These are phyloP conservation scores for Drosophila grimshawi DNA, from an alignment of 1,140 invertebrate genomes.

Conservation along the genomic window DNA sequence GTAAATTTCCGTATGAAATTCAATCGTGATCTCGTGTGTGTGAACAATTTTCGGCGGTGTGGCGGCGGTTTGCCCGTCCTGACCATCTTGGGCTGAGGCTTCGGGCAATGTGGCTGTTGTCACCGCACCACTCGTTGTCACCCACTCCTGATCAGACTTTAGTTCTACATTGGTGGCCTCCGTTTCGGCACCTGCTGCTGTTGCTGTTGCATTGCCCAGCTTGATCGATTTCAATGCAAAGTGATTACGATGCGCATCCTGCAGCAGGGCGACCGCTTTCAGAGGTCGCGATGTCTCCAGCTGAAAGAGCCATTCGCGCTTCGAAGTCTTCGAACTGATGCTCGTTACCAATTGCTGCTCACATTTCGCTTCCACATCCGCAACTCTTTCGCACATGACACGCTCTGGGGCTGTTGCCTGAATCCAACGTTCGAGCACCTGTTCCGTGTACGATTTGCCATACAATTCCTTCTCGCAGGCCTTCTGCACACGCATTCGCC, in stretches of 20 bases:
- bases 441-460: constrained; percentile 88
- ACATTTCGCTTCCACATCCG: constrained; percentile 87
- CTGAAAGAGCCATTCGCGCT: constrained; percentile 88
- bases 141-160: constrained; percentile 87
- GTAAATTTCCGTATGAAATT: constrained; percentile 90
- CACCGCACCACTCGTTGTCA: constrained; percentile 46
- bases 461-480: constrained; percentile 89
- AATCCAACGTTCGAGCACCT: constrained; percentile 88
- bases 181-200: constrained; percentile 39
- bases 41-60: constrained; percentile 53
- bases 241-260: constrained; percentile 90
- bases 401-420: constrained; percentile 86
- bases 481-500: constrained; percentile 87
- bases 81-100: constrained; percentile 6
- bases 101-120: constrained; percentile 18
- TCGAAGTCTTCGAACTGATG: constrained; percentile 88
- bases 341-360: constrained; percentile 87
- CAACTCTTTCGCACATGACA: constrained; percentile 87
- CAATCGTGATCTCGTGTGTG: constrained; percentile 88
- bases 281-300: constrained; percentile 85
- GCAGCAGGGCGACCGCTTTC: constrained; percentile 88
- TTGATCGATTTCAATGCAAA: constrained; percentile 87
- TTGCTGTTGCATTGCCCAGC: constrained; percentile 41
- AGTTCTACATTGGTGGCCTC: constrained; percentile 69
- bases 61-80: constrained; percentile 77